Evolutionary conservation across 2,113 vertebrate genomes (phyloP).

Genomic region (Corydoras sp.): DNA sequence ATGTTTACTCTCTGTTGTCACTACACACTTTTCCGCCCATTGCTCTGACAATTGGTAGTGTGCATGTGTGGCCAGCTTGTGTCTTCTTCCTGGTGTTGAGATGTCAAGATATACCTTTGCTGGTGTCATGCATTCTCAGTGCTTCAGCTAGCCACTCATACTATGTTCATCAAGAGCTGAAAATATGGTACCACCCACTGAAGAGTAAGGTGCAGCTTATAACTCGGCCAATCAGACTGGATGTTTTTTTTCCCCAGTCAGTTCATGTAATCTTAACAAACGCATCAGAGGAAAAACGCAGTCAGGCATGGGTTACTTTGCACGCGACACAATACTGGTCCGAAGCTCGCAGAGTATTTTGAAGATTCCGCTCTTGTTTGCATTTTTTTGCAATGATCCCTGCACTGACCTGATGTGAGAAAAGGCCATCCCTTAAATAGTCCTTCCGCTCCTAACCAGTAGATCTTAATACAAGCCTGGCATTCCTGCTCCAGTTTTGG

Average conservation of each 20-base stretch:
- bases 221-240: slow-evolving; percentile 48
- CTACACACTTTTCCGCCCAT: slow-evolving; percentile 36
- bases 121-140: neutral
- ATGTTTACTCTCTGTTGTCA: slow-evolving; percentile 52
- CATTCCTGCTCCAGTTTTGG: slow-evolving; percentile 2
- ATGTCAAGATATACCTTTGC: neutral
- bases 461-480: slow-evolving; percentile 22
- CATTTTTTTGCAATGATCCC: slow-evolving; percentile 57
- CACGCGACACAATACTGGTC: slow-evolving; percentile 48
- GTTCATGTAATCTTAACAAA: slow-evolving; percentile 41
- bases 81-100: neutral
- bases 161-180: too few species aligned
- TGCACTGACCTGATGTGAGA: slow-evolving; percentile 41
- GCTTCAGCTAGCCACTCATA: too few species aligned
- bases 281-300: slow-evolving; percentile 55
- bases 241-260: slow-evolving; percentile 37
- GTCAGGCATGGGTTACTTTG: slow-evolving; percentile 57
- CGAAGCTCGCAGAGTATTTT: slow-evolving; percentile 34
- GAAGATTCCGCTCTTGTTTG: slow-evolving; percentile 49
- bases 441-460: slow-evolving; percentile 21
- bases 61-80: neutral
- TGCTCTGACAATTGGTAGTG: slow-evolving; percentile 8
- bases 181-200: too few species aligned
- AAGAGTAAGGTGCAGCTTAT: neutral
- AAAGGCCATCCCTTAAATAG: slow-evolving; percentile 36